Conservation (phyloP, 2,113 vertebrate species). For the Neopipo cinnamomea region DNA sequence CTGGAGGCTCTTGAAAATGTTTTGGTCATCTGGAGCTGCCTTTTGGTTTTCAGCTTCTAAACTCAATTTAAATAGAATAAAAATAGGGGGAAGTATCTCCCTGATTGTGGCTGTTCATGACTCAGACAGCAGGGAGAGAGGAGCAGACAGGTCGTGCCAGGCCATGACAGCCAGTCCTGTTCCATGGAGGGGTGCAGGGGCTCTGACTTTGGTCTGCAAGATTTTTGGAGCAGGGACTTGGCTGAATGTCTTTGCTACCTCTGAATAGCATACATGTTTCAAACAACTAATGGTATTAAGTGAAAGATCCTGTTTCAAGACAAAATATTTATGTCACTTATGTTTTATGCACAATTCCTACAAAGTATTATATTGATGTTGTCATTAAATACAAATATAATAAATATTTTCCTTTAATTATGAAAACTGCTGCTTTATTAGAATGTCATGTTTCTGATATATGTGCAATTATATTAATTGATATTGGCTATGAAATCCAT, state of each 20-base stretch:
- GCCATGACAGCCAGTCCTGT: background rate
- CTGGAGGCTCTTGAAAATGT: background rate
- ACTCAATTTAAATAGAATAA: background rate
- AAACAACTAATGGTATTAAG: background rate
- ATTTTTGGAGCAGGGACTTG: background rate
- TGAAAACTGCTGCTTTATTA: background rate
- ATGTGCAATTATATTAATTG: background rate
- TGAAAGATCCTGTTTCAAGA: background rate
- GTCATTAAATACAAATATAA: background rate
- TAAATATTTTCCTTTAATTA: background rate
- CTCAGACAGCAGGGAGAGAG: background rate
- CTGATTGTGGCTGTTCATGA: background rate
- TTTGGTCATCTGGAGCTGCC: background rate
- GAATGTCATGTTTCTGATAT: background rate
- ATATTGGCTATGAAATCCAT: background rate
- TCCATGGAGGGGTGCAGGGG: rapidly evolving
- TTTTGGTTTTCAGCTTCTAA: background rate
- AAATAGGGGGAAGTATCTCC: background rate
- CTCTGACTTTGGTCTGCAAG: background rate
- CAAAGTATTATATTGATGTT: background rate
- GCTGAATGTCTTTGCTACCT: background rate
- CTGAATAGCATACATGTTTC: background rate
- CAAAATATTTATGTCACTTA: background rate
- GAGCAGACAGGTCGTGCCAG: background rate
- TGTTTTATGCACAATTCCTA: background rate